phyloP scores from a whole-genome alignment of 1,140 invertebrate species.

The Sycophaga agraensis region DNA sequence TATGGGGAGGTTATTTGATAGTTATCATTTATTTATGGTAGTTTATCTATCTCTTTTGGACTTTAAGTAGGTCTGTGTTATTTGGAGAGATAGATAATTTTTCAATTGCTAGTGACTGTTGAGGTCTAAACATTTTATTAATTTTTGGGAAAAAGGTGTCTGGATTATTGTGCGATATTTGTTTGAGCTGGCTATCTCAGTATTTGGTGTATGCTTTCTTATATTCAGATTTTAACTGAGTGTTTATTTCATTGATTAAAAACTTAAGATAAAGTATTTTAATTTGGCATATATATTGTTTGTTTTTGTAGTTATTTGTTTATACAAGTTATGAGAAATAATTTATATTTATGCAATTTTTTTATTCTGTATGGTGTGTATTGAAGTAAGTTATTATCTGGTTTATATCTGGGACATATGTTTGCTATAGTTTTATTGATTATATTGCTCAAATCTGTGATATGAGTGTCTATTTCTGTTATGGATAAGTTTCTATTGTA shows the following conservation, averaged over 20 bases:
- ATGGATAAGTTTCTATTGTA: slow-evolving; percentile 13
- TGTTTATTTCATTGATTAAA: not conserved
- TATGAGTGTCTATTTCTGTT: slow-evolving; percentile 4
- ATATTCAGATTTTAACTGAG: not conserved
- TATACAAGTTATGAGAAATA: not conserved
- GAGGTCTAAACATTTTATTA: not conserved
- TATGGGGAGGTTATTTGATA: too few species aligned
- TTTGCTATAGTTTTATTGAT: not conserved
- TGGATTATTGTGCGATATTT: not conserved
- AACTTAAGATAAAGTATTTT: not conserved
- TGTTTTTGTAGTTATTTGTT: not conserved
- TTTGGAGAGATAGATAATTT: too few species aligned
- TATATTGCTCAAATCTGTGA: not conserved
- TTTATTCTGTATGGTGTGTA: not conserved
- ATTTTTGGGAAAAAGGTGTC: slow-evolving; percentile 4
- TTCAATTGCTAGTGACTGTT: too few species aligned
- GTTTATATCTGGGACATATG: not conserved
- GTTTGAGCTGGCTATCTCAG: not conserved
- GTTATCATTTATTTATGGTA: too few species aligned
- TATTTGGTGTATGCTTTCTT: not conserved
- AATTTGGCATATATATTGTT: not conserved
- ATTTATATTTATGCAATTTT: slow-evolving; percentile 9
- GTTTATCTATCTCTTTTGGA: too few species aligned
- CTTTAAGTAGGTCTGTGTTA: too few species aligned
- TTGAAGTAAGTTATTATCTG: too few species aligned